These are phyloP conservation scores for Protaetia brevitarsis DNA, from an alignment of 1,140 invertebrate species.

Conservation along the genomic window DNA sequence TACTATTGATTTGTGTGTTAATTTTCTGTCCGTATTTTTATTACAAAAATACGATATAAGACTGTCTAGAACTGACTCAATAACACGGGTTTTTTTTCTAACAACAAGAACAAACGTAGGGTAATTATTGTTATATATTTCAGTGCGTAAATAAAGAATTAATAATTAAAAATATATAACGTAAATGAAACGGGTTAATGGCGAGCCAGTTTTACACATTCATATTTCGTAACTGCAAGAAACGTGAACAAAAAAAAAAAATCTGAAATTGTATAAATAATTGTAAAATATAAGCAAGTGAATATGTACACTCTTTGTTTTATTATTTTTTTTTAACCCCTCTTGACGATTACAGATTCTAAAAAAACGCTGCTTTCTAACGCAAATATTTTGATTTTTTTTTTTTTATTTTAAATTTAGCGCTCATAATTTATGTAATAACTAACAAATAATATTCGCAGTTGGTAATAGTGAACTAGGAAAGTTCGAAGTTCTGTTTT, in stretches of 20 bases:
- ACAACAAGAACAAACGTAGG: background rate
- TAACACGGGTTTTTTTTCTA: background rate
- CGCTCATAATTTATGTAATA: too few species aligned
- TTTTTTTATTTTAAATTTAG: too few species aligned
- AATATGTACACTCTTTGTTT: constrained; percentile 14
- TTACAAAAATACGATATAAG: too few species aligned
- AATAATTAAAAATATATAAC: background rate
- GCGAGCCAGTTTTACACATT: background rate
- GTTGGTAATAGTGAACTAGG: too few species aligned
- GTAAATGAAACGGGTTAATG: background rate
- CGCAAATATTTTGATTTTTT: too few species aligned
- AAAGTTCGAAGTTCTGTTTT: too few species aligned
- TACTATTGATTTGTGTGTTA: constrained; percentile 18
- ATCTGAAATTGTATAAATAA: constrained; percentile 19
- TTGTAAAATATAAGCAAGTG: constrained; percentile 24
- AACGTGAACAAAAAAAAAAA: too few species aligned
- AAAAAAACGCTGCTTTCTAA: too few species aligned
- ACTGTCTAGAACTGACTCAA: background rate
- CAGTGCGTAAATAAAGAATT: background rate
- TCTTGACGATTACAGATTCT: background rate
- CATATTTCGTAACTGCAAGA: background rate
- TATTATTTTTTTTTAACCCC: background rate
- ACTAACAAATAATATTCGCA: too few species aligned
- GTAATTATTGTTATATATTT: too few species aligned
- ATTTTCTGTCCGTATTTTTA: background rate